Evolutionary conservation across 2,888 invertebrate genomes (phyloP).

Genomic region (Mimas tiliae): DNA sequence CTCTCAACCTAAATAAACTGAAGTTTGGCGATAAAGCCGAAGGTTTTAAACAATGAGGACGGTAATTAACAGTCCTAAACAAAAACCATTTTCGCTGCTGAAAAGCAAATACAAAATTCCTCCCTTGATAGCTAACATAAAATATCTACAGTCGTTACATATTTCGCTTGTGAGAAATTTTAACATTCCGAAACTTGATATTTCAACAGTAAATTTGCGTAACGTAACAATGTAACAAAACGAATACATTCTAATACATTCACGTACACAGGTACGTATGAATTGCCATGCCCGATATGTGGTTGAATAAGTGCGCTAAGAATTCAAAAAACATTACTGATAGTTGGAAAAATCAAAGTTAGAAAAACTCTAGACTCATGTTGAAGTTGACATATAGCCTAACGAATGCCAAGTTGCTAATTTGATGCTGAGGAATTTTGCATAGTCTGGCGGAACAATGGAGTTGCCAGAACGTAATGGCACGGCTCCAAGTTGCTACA

Average conservation of each 20-base stretch:
- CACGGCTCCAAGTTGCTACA: not conserved
- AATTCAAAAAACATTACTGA: conserved; percentile 36
- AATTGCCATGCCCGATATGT: not conserved
- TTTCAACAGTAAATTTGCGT: not conserved
- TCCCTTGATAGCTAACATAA: conserved; percentile 26
- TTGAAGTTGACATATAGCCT: conserved; percentile 43
- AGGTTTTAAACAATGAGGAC: conserved; percentile 38
- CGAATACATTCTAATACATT: conserved; percentile 7
- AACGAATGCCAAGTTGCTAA: conserved; percentile 49
- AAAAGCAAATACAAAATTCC: conserved; percentile 28
- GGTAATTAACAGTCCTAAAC: conserved; percentile 45
- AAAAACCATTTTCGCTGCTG: conserved; percentile 41
- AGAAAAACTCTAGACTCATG: conserved; percentile 42
- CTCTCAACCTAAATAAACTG: conserved; percentile 32
- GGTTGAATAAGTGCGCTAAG: not conserved
- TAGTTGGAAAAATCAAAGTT: conserved; percentile 35
- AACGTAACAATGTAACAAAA: not conserved
- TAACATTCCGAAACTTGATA: conserved; percentile 22
- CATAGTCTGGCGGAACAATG: conserved; percentile 39
- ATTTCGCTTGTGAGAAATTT: conserved; percentile 25
- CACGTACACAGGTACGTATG: no score
- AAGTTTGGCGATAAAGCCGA: conserved; percentile 34
- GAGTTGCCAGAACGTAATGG: conserved; percentile 24
- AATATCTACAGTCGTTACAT: conserved; percentile 26
- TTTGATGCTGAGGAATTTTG: conserved; percentile 41